A percentile compares a stretch with the other conserved stretches of the same genome.
Conservation (phyloP, 2,113 vertebrate species). For the Pandion haliaetus region DNA sequence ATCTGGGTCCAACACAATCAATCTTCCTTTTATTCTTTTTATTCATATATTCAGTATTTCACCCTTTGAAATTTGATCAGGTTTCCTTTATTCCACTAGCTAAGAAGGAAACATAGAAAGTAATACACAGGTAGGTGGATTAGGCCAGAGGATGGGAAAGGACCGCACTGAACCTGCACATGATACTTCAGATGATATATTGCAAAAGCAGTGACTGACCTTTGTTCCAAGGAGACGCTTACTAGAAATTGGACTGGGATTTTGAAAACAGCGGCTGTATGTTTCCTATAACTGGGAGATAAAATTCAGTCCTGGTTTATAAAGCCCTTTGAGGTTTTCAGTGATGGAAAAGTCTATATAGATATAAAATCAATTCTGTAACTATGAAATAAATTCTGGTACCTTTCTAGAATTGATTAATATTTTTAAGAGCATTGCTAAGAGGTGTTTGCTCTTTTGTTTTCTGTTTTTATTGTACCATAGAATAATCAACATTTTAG, state of each 20-base stretch:
- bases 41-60: neutral
- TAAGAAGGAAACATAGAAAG: neutral
- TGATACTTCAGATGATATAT: neutral
- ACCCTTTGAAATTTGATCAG: neutral
- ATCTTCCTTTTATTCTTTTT: neutral
- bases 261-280: neutral
- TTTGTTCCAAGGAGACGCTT: neutral
- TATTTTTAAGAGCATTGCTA: neutral
- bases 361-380: neutral
- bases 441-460: neutral
- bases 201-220: neutral
- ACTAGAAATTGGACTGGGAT: neutral
- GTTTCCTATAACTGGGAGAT: neutral
- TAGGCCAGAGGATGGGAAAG: neutral
- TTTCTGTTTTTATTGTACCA: neutral
- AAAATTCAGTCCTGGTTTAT: neutral
- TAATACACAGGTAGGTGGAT: neutral
- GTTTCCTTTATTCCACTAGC: neutral
- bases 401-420: neutral
- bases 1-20: neutral
- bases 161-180: neutral
- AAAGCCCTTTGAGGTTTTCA: neutral
- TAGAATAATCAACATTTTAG: neutral
- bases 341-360: neutral
- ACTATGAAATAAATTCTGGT: neutral